Conservation (phyloP, 2,113 vertebrate species). For the Corythornis vintsioides region DNA sequence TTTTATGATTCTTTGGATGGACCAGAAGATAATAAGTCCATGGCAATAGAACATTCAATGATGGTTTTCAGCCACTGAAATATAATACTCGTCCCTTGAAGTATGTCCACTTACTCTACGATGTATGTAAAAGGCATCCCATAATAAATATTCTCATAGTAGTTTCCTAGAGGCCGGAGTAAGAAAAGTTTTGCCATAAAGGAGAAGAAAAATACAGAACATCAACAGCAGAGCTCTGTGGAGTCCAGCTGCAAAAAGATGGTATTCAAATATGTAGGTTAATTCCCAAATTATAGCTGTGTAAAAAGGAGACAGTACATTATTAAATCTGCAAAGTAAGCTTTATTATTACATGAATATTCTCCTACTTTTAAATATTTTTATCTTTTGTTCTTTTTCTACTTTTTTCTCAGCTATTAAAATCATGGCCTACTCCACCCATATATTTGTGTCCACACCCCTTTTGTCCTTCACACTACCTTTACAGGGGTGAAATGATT, state of each 20-base stretch:
- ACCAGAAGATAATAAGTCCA: slow-evolving; percentile 48
- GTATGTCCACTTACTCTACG: background rate
- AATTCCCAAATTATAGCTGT: background rate
- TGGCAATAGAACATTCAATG: slow-evolving; percentile 39
- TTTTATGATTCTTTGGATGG: slow-evolving; percentile 67
- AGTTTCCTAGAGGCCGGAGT: background rate
- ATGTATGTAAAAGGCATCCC: background rate
- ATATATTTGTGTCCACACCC: background rate
- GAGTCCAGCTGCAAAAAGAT: background rate
- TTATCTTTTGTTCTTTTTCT: background rate
- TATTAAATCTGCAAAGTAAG: background rate
- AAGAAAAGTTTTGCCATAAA: slow-evolving; percentile 6
- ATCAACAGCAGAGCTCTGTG: background rate
- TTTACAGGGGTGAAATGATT: slow-evolving; percentile 5
- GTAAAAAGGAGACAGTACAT: background rate
- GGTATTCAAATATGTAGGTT: background rate
- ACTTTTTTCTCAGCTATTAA: background rate
- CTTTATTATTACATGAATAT: background rate
- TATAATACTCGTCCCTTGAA: slow-evolving; percentile 37
- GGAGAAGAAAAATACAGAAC: background rate
- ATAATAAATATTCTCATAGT: slow-evolving; percentile 13
- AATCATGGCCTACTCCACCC: background rate
- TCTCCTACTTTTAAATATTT: background rate
- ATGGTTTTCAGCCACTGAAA: slow-evolving; percentile 42
- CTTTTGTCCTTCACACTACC: background rate